A percentile compares a stretch with the other conserved stretches of the same genome.
Conservation (phyloP, 2,113 vertebrate genomes). For the Oenanthe melanoleuca region DNA sequence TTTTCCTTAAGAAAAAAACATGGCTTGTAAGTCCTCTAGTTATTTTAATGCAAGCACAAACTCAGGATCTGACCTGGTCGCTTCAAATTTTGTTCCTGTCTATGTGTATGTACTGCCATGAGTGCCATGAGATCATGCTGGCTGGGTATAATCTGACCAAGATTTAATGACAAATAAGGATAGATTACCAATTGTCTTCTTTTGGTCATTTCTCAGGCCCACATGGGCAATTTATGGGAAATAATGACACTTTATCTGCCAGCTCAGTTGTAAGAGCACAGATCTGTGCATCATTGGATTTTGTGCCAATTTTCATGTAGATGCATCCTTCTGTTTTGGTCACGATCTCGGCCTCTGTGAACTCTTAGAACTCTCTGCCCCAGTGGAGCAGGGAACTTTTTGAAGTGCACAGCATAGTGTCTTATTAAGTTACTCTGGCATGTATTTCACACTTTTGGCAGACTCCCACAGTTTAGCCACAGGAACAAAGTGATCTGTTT, state of each 20-base stretch:
- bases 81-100: background rate
- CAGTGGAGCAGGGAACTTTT: slow-evolving; percentile 3
- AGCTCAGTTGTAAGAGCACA: background rate
- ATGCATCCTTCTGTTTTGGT: background rate
- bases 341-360: background rate
- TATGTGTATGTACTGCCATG: background rate
- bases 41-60: background rate
- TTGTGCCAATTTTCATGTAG: background rate
- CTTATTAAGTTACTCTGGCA: slow-evolving; percentile 34
- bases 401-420: background rate
- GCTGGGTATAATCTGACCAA: background rate
- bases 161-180: background rate
- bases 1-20: background rate
- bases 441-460: slow-evolving; percentile 25
- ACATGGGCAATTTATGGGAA: background rate
- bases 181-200: background rate
- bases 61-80: background rate
- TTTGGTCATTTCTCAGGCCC: background rate
- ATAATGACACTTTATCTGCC: background rate
- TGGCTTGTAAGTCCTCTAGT: background rate
- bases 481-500: slow-evolving; percentile 53
- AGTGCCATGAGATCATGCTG: background rate
- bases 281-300: background rate
- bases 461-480: background rate
- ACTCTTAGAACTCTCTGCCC: slow-evolving; percentile 19